phyloP scores from a whole-genome alignment of 2,113 vertebrate species.

The Elachura formosa region DNA sequence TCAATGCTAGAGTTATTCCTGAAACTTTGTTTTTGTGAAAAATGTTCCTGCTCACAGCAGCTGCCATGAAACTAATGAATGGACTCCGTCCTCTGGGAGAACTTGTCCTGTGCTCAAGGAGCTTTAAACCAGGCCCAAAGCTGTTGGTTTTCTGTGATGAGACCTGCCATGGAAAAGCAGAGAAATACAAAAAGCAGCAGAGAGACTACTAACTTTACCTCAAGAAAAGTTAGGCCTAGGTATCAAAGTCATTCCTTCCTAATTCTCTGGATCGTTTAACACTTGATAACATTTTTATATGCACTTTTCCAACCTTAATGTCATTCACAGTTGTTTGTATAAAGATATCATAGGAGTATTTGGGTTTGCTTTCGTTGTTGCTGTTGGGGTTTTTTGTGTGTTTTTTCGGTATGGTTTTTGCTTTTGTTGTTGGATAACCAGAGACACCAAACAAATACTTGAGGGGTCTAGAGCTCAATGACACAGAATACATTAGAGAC shows the following conservation, averaged over 20 bases:
- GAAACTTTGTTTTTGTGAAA: not conserved
- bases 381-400: rapidly evolving
- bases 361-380: not conserved
- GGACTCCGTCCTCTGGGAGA: not conserved
- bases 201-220: not conserved
- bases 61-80: not conserved
- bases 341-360: not conserved
- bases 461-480: not conserved
- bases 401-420: not conserved
- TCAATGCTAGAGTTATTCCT: not conserved
- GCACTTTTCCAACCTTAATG: not conserved
- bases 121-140: not conserved
- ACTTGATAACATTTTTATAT: not conserved
- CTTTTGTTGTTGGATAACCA: not conserved
- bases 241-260: not conserved
- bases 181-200: not conserved
- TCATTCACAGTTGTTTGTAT: not conserved
- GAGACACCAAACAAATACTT: not conserved
- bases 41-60: not conserved
- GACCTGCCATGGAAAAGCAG: not conserved
- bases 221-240: not conserved
- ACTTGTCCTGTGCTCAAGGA: not conserved
- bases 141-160: not conserved
- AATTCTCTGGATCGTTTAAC: not conserved
- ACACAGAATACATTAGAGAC: not conserved